phyloP scores from a whole-genome alignment of 2,888 invertebrate genomes.

The Thereva nobilitata region DNA sequence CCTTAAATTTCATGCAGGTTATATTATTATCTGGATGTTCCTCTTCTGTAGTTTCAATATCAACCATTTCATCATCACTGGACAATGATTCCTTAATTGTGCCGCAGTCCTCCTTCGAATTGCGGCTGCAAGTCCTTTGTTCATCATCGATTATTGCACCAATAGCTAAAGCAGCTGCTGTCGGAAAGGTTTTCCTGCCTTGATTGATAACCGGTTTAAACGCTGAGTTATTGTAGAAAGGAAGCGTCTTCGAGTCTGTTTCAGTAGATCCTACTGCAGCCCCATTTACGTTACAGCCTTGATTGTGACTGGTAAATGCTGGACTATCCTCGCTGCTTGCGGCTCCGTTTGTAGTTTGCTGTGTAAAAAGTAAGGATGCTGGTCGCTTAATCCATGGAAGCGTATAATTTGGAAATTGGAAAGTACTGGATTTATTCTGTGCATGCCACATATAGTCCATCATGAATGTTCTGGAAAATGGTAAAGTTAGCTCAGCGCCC shows the following conservation, averaged over 20 bases:
- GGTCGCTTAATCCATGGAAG: constrained; percentile 68
- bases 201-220: constrained; percentile 47
- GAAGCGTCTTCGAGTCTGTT: background rate
- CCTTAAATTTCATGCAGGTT: background rate
- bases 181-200: constrained; percentile 9
- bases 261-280: background rate
- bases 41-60: constrained; percentile 85
- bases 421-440: constrained; percentile 61
- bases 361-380: constrained; percentile 17
- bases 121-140: constrained; percentile 45
- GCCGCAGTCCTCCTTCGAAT: constrained; percentile 54
- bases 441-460: constrained; percentile 84
- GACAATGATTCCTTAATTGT: constrained; percentile 46
- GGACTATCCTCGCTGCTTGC: background rate
- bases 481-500: constrained; percentile 50
- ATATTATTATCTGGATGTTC: constrained; percentile 54
- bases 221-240: constrained; percentile 47
- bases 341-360: constrained; percentile 19
- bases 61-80: constrained; percentile 81
- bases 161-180: constrained; percentile 43
- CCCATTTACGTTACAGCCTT: too few species aligned
- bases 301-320: background rate
- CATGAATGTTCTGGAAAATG: constrained; percentile 68
- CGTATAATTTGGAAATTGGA: constrained; percentile 67
- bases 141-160: constrained; percentile 47